Conservation (phyloP, 2,888 invertebrate species). For the Achlya flavicornis region DNA sequence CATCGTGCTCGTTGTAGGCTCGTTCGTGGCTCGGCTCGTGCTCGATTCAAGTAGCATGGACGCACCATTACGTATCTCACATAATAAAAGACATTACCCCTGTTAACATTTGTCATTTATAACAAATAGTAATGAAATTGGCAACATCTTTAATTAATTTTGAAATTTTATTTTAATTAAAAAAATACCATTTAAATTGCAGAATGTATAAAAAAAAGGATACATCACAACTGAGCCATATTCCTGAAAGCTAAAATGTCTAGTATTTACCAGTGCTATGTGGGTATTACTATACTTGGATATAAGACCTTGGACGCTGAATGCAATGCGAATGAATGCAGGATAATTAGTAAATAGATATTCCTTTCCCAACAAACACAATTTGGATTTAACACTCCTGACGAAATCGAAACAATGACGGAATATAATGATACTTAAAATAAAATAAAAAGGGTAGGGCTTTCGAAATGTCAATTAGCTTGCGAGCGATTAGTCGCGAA, state of each 20-base stretch:
- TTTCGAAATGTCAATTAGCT: slow-evolving; percentile 30
- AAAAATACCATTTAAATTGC: neutral
- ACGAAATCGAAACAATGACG: neutral
- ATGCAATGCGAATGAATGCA: too few species aligned
- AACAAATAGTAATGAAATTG: neutral
- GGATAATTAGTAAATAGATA: neutral
- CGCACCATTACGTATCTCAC: neutral
- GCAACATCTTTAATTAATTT: neutral
- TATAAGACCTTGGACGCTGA: too few species aligned
- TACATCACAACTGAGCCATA: too few species aligned
- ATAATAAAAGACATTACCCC: neutral
- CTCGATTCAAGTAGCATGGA: too few species aligned
- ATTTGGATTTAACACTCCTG: neutral
- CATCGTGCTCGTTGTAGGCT: too few species aligned
- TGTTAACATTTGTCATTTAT: neutral
- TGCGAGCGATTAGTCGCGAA: slow-evolving; percentile 32
- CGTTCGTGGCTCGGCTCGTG: too few species aligned
- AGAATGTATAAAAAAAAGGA: too few species aligned
- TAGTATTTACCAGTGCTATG: too few species aligned
- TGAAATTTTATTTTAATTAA: neutral
- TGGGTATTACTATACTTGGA: neutral
- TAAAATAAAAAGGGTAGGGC: slow-evolving; percentile 21
- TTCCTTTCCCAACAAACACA: too few species aligned
- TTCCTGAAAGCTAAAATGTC: too few species aligned
- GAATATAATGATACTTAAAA: slow-evolving; percentile 9